Evolutionary conservation across 1,140 invertebrate species (phyloP), one percentile per base, ranked within the genome.

Genomic region (Orchesella cincta): DNA sequence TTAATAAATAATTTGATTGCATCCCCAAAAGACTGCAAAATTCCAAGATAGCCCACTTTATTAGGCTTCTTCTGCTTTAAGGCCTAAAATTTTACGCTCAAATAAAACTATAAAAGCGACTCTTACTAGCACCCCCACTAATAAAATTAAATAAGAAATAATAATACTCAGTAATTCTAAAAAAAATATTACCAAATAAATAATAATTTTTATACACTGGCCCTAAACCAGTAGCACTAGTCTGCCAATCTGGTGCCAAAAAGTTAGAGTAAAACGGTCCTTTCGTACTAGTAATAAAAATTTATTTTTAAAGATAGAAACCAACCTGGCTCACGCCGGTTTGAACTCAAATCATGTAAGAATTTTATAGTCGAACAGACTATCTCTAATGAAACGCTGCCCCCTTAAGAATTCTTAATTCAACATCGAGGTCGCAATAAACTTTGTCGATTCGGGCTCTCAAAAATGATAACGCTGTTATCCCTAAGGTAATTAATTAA

Each of bases 381-480:
- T 62, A n/a, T 62, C 54, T 62, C 5, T 16, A n/a, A n/a, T 62
- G n/a, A 62, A 62, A 62, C 23, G 12, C 54, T 62, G 54, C 54
- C 26, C 54, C 54, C n/a, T n/a, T n/a, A n/a, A 57, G 52, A 57
- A 57, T 23, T 57, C 3, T 57, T 23, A 18, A 57, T 57, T 57
- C 52, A 57, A 57, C 12, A 57, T 57, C 52, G 12, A 57, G 52
- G 52, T 57, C 52, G 23, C 52, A 57, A 57, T 14, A 3, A 12
- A 57, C 23, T 57, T 57, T 23, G 23, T 12, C 23, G 52, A 57
- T 90, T 85, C 83, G 88, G 87, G 86, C 89, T 91, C 84, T 88
- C 80, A 81, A 88, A 88, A 87, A 87, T 88, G 86, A 90, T 90
- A 87, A 90, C 87, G 86, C 89, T 91, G 90, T 91, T 91, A 91